These are phyloP conservation scores for Rousettus leschenaultii DNA, from an alignment of 2,113 vertebrate species.

Conservation along the genomic window DNA sequence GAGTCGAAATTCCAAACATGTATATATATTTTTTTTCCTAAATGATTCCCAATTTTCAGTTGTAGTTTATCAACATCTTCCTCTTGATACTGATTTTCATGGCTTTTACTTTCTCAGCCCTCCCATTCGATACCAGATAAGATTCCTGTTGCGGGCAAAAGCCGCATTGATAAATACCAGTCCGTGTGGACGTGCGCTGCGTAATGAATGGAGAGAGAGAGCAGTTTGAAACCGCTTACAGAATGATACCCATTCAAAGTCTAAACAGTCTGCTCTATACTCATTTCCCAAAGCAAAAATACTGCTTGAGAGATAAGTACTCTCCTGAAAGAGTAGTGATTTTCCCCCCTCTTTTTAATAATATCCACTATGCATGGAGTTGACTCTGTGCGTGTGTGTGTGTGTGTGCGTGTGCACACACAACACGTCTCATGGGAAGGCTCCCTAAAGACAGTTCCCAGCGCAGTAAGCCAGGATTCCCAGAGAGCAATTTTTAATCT, in stretches of 20 bases:
- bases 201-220: conserved; percentile 31
- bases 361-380: background rate
- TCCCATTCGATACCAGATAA: conserved; percentile 50
- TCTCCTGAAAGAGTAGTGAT: background rate
- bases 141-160: conserved; percentile 49
- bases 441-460: conserved; percentile 1
- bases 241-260: conserved; percentile 30
- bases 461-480: background rate
- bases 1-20: background rate
- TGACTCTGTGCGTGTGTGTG: too few species aligned
- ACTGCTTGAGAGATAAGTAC: background rate
- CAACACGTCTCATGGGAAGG: background rate
- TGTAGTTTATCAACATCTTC: conserved; percentile 32
- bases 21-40: background rate
- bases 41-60: conserved; percentile 27
- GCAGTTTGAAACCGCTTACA: conserved; percentile 32
- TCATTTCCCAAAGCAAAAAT: conserved; percentile 8
- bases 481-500: conserved; percentile 21
- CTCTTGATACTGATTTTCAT: conserved; percentile 24
- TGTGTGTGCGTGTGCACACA: too few species aligned
- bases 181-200: background rate
- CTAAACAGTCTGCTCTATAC: background rate
- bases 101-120: conserved; percentile 22
- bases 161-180: conserved; percentile 59
- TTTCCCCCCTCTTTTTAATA: background rate